Evolutionary conservation across 1,140 invertebrate genomes (phyloP).

Genomic region (Drosophila pseudoananassae): DNA sequence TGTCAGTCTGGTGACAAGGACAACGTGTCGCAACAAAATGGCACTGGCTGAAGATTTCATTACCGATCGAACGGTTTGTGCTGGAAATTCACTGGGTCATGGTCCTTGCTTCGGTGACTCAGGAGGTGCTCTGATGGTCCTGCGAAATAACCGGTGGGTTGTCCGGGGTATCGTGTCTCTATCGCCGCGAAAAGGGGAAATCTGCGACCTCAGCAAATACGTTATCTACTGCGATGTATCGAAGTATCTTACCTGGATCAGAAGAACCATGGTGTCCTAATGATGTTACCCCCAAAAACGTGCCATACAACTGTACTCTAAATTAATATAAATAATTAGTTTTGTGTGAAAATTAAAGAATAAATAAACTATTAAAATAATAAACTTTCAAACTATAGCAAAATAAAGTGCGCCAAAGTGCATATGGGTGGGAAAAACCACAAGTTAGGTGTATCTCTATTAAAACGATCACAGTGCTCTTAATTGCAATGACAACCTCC

Average conservation of each 20-base stretch:
- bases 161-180: slow-evolving; percentile 71
- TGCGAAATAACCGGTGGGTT: slow-evolving; percentile 54
- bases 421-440: too few species aligned
- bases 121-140: slow-evolving; percentile 64
- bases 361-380: too few species aligned
- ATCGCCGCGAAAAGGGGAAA: slow-evolving; percentile 19
- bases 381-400: too few species aligned
- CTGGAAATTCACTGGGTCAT: slow-evolving; percentile 60
- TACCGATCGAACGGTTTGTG: slow-evolving; percentile 72
- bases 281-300: background rate
- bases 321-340: too few species aligned
- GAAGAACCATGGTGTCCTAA: background rate
- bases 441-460: too few species aligned
- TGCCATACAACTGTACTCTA: too few species aligned
- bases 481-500: background rate
- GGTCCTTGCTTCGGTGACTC: slow-evolving; percentile 71
- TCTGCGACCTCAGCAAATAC: slow-evolving; percentile 66
- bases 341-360: too few species aligned
- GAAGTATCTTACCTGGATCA: slow-evolving; percentile 29
- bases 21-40: slow-evolving; percentile 53
- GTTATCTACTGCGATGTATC: slow-evolving; percentile 74
- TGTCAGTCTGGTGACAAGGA: slow-evolving; percentile 50
- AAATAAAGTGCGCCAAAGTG: too few species aligned
- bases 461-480: background rate
- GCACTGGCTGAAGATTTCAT: slow-evolving; percentile 47